Evolutionary conservation across 2,888 invertebrate genomes (phyloP), one percentile per base, ranked within the genome.

Genomic region (Lepidochitona cinerea): DNA sequence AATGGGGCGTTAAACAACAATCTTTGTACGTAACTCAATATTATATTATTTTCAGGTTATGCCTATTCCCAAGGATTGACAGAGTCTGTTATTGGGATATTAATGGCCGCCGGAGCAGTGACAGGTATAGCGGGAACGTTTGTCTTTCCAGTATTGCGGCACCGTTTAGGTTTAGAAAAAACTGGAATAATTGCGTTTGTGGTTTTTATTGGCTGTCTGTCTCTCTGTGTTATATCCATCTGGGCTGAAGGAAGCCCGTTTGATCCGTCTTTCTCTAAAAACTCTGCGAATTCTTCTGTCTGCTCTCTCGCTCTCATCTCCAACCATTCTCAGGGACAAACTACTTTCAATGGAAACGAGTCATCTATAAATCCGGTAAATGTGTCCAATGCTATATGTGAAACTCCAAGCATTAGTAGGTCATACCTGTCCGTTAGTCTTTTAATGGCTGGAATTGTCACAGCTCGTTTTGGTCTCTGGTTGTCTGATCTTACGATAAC

Each of bases 211-310:
- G 7, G 80, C 5, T 90, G 89, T 70, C 85, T 92, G 18, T 80
- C 87, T 5, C 75, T 91, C 0, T 92, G 92, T 83, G 90, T 90
- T 14, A 79, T 83, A 5, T 89, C 92, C 0, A 86, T 92, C 9
- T 92, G 91, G 89, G 84, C 90, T 32, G 91, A 91, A 5, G 92
- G 92, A n/a, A 91, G 91, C 71, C 91, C 91, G 5, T 92, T 92
- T 83, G 88, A 91, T 68, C 70, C 75, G 23, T 3, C 64, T 67
- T 74, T 53, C 54, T 66, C 66, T 9, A 66, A 37, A 29, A 29
- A 14, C 1, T 29, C 26, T 7, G 59, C 14, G 1, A 49, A 49
- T 49, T 49, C 49, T 4, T 7, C 49, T n/a, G 49, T 49, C 23
- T 1, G 18, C 3, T 18, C n/a, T 49, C 49, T 49, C 23, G 23